phyloP scores from a whole-genome alignment of 2,113 vertebrate species.

The Cynopterus brachyotis region DNA sequence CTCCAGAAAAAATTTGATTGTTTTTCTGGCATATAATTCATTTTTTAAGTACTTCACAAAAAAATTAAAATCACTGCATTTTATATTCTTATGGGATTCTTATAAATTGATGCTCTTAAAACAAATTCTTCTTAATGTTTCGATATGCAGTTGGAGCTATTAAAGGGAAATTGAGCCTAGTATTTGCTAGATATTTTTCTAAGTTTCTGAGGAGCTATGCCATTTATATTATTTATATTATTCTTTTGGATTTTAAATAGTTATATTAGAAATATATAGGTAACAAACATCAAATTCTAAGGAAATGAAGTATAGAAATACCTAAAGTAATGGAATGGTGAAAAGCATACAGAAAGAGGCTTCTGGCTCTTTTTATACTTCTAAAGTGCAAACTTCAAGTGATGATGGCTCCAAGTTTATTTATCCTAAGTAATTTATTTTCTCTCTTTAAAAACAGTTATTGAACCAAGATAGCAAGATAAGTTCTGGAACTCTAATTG shows the following conservation, averaged over 20 bases:
- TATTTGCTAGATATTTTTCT: background rate
- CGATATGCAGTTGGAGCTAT: background rate
- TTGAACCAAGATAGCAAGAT: background rate
- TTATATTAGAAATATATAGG: background rate
- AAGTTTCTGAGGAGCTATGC: background rate
- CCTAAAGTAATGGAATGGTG: background rate
- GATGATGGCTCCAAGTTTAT: background rate
- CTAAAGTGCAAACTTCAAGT: background rate
- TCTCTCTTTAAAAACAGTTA: background rate
- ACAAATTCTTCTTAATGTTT: background rate
- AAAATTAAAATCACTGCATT: background rate
- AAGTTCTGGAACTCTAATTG: background rate
- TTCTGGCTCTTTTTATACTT: background rate
- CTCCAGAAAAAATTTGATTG: background rate
- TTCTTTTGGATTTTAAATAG: background rate
- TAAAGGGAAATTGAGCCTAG: background rate
- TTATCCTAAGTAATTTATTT: background rate
- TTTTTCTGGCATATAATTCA: background rate
- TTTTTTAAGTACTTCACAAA: background rate
- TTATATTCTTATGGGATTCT: background rate
- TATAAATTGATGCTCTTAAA: background rate
- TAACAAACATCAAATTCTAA: background rate
- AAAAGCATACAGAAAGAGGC: background rate
- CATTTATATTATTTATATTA: slow-evolving; percentile 36
- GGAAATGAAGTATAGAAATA: background rate